A percentile compares a stretch with the other conserved stretches of the same genome.
These are phyloP conservation scores for Agapornis canus DNA, from an alignment of 2,797 vertebrate species.

Conservation along the genomic window DNA sequence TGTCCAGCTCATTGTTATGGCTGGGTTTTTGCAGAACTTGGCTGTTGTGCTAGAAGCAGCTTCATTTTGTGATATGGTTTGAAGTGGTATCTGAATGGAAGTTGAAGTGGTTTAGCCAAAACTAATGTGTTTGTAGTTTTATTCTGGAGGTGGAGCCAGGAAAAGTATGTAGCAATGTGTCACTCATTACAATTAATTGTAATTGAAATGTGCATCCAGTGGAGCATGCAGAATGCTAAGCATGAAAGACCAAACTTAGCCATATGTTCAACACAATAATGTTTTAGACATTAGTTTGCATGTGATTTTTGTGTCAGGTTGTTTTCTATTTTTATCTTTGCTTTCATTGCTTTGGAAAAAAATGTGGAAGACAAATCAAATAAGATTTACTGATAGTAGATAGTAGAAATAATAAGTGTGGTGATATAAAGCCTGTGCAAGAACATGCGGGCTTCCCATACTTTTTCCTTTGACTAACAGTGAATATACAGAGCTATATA, in stretches of 20 bases:
- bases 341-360: background rate
- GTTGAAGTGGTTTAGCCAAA: background rate
- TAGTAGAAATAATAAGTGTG: slow-evolving; percentile 17
- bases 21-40: background rate
- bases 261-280: background rate
- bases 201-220: background rate
- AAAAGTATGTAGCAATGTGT: background rate
- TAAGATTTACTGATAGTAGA: background rate
- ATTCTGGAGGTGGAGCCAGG: background rate
- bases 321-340: background rate
- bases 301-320: background rate
- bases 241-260: background rate
- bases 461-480: slow-evolving; percentile 65
- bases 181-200: background rate
- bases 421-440: slow-evolving; percentile 58
- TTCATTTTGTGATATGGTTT: background rate
- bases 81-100: background rate
- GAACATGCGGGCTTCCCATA: slow-evolving; percentile 63
- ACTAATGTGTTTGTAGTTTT: background rate
- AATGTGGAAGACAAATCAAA: background rate
- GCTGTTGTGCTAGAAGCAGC: background rate
- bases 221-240: background rate
- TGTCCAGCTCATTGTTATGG: background rate
- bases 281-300: background rate
- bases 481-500: slow-evolving; percentile 66